These are phyloP conservation scores for Pavo muticus DNA, from an alignment of 2,113 vertebrate species.

Conservation along the genomic window DNA sequence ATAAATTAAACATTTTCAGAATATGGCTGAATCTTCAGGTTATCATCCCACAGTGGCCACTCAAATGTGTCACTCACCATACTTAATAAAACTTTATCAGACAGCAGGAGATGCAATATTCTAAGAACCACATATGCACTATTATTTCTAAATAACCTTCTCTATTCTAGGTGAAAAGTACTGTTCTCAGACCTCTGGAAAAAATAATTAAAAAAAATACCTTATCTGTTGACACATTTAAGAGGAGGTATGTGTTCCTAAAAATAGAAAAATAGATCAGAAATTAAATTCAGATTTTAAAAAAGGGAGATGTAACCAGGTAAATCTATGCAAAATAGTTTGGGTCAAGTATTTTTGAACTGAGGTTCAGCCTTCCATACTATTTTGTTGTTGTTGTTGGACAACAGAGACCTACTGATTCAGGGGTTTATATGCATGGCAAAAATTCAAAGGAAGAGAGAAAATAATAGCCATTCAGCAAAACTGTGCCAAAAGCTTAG, in stretches of 20 bases:
- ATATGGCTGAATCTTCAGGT: constrained; percentile 39
- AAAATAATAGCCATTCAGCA: neutral
- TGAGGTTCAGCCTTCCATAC: neutral
- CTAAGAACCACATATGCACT: neutral
- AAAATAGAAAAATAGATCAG: neutral
- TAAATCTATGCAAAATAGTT: neutral
- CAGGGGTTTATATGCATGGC: neutral
- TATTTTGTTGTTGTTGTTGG: neutral
- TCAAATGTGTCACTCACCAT: constrained; percentile 16
- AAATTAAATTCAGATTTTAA: neutral
- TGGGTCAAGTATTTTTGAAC: neutral
- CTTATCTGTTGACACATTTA: neutral
- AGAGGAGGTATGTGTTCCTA: neutral
- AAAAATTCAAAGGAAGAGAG: neutral
- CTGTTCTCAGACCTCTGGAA: neutral
- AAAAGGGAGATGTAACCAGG: neutral
- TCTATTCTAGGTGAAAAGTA: constrained; percentile 22
- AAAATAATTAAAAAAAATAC: fast-evolving
- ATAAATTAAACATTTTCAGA: constrained; percentile 19
- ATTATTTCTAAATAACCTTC: neutral
- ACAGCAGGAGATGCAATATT: neutral
- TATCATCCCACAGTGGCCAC: constrained; percentile 24
- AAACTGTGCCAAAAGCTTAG: neutral
- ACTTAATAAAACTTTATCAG: constrained; percentile 46
- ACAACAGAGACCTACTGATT: neutral